Percentiles rank a stretch among this genome's conserved stretches.
phyloP scores from a whole-genome alignment of 1,140 invertebrate genomes.

The Drosophila ambigua region DNA sequence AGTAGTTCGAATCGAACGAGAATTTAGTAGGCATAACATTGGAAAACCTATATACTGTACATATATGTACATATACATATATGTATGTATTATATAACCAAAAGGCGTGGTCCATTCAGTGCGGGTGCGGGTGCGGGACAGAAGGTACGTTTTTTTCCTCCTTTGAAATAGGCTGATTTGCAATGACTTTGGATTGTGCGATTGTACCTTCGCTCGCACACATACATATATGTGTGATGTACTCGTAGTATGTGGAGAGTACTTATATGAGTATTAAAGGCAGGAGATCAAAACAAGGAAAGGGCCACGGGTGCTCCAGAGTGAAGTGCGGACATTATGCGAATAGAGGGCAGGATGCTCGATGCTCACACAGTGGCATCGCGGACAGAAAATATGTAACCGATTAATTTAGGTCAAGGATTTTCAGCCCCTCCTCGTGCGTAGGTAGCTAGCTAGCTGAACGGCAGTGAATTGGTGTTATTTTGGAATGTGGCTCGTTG shows the following conservation, averaged over 20 bases:
- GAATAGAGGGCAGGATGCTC: constrained; percentile 25
- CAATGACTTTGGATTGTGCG: too few species aligned
- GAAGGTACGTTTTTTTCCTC: too few species aligned
- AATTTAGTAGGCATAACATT: constrained; percentile 25
- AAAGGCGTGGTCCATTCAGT: constrained; percentile 44
- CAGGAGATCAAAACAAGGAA: constrained; percentile 13
- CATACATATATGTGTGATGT: constrained; percentile 30
- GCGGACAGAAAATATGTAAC: constrained; percentile 48
- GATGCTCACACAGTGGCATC: constrained; percentile 41
- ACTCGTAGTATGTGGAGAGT: constrained; percentile 21
- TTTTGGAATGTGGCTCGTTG: constrained; percentile 17
- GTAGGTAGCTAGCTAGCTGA: constrained; percentile 45
- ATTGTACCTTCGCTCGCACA: too few species aligned
- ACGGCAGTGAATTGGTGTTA: constrained; percentile 26
- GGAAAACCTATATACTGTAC: background rate
- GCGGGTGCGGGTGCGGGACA: too few species aligned
- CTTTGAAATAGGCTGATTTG: too few species aligned
- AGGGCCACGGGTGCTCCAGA: constrained; percentile 23
- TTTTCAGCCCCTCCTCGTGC: constrained; percentile 55
- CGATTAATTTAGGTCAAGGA: constrained; percentile 76
- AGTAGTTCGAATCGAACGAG: constrained; percentile 14
- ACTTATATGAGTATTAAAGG: constrained; percentile 2
- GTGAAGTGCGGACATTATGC: constrained; percentile 29
- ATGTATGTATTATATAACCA: constrained; percentile 56
- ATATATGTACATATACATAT: constrained; percentile 13